A percentile compares a stretch with the other conserved stretches of the same genome.
Conservation (phyloP, 2,888 invertebrate species). For the Phengaris alcon region DNA sequence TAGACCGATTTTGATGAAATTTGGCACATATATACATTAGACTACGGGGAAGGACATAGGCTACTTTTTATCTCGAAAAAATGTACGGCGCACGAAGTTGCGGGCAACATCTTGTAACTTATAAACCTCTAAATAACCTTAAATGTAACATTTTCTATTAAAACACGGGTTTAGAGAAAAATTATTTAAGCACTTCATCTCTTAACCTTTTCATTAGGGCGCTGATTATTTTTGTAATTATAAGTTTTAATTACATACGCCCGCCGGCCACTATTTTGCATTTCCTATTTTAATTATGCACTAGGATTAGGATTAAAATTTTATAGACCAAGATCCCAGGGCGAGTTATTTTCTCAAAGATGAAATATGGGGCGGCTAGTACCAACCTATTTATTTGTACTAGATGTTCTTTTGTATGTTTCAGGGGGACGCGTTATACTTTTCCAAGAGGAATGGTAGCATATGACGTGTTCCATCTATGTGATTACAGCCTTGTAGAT, state of each 20-base stretch:
- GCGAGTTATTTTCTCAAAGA: not conserved
- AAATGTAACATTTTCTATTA: not conserved
- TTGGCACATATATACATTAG: too few species aligned
- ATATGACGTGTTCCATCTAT: too few species aligned
- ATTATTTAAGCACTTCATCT: not conserved
- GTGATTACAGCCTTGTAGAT: too few species aligned
- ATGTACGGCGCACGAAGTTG: too few species aligned
- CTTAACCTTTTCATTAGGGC: not conserved
- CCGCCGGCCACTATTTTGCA: not conserved
- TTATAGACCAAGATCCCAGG: not conserved
- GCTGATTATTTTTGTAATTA: slow-evolving; percentile 18
- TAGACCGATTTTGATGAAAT: too few species aligned
- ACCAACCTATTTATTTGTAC: too few species aligned
- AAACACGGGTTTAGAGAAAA: not conserved
- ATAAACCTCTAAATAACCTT: not conserved
- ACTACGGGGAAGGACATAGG: too few species aligned
- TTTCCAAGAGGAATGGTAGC: too few species aligned
- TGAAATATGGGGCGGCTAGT: not conserved
- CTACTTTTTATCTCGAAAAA: too few species aligned
- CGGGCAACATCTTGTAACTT: too few species aligned
- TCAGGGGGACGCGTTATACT: too few species aligned
- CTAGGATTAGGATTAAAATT: not conserved
- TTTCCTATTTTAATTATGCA: slow-evolving; percentile 3
- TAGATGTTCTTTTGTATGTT: too few species aligned
- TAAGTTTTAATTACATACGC: slow-evolving; percentile 10